Conservation (phyloP, 2,113 vertebrate genomes). For the Psittacara wagleri region DNA sequence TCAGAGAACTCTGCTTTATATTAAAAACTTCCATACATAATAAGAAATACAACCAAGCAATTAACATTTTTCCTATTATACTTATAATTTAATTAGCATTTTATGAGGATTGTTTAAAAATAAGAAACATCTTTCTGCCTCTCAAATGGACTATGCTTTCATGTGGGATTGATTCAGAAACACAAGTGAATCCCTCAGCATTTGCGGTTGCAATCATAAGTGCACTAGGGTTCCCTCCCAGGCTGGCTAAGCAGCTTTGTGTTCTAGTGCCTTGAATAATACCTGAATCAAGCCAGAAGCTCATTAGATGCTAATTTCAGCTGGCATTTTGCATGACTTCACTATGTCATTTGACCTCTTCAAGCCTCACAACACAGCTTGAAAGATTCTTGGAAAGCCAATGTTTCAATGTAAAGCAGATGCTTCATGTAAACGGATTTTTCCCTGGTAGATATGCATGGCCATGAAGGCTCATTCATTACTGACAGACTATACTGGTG, state of each 20-base stretch:
- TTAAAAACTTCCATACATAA: neutral
- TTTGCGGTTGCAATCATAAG: neutral
- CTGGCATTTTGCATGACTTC: neutral
- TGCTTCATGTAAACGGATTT: neutral
- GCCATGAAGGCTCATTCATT: neutral
- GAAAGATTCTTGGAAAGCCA: neutral
- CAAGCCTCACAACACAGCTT: neutral
- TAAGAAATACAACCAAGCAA: constrained; percentile 45
- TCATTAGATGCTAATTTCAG: neutral
- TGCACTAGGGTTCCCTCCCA: neutral
- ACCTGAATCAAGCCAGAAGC: neutral
- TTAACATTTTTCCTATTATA: constrained; percentile 23
- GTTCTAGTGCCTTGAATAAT: neutral
- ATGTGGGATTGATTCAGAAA: neutral
- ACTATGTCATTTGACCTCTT: neutral
- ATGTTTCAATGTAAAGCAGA: neutral
- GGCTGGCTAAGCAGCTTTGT: neutral
- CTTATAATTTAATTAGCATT: constrained; percentile 41
- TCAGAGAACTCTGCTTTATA: neutral
- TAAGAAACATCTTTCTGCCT: neutral
- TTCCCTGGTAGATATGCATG: neutral
- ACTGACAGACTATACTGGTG: neutral
- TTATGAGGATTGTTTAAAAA: constrained; percentile 34
- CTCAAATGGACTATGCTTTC: neutral
- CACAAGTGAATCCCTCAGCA: neutral